These are phyloP conservation scores for Augiades crinisus DNA, from an alignment of 2,888 invertebrate species.

Conservation along the genomic window DNA sequence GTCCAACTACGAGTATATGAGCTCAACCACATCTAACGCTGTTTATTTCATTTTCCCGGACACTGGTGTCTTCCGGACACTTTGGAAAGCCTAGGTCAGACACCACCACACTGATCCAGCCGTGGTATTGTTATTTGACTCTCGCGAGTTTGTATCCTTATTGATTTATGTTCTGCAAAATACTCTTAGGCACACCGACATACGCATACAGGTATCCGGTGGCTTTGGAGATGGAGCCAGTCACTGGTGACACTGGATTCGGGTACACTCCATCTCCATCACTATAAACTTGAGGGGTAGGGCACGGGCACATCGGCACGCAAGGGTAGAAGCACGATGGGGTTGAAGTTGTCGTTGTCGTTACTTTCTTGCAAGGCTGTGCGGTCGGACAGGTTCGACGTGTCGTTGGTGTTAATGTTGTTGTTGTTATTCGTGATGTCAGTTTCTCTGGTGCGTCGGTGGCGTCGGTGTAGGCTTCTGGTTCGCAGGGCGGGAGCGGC, in stretches of 20 bases:
- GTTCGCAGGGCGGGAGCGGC: conserved; percentile 42
- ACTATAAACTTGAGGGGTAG: conserved; percentile 1
- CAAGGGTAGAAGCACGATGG: conserved; percentile 17
- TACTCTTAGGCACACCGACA: conserved; percentile 51
- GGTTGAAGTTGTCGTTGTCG: conserved; percentile 8
- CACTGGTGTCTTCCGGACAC: too few species aligned
- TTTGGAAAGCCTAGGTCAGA: too few species aligned
- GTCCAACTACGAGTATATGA: too few species aligned
- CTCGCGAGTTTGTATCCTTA: too few species aligned
- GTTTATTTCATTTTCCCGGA: too few species aligned
- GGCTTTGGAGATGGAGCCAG: neutral
- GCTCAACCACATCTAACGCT: too few species aligned
- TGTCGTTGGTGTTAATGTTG: conserved; percentile 26
- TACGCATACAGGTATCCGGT: conserved; percentile 42
- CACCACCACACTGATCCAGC: too few species aligned
- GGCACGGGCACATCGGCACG: conserved; percentile 30
- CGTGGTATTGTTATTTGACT: too few species aligned
- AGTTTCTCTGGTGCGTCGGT: conserved; percentile 3
- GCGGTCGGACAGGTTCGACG: conserved; percentile 23
- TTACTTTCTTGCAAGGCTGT: conserved; percentile 21
- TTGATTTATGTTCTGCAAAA: conserved; percentile 26
- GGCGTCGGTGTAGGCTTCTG: conserved; percentile 32
- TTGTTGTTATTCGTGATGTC: conserved; percentile 24
- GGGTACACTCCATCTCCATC: too few species aligned
- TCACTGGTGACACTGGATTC: neutral